Base-by-base conservation (phyloP, 1,140 invertebrate species). In the Macrocentrus cingulum region DNA sequence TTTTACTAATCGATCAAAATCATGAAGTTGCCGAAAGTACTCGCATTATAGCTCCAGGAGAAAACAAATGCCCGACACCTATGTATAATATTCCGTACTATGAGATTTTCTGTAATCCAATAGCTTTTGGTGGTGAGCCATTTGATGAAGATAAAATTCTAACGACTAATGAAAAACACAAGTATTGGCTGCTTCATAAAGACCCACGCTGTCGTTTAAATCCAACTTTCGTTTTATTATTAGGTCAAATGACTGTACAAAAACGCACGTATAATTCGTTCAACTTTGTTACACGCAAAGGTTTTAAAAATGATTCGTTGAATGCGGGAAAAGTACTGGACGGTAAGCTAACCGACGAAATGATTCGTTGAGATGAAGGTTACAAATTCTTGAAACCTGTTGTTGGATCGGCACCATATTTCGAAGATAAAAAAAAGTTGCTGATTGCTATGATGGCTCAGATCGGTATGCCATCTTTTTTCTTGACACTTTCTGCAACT, bases 1-100 rank as follows among this genome's bases (percentile, higher is more conserved):
- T 57, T 41, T 42, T 57, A 6, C 23, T 57, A 16, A 49, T 57
- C 20, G 36, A 53, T 53, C 32, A 39, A 20, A 53, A 53, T 53
- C 20, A 20, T 19, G 50, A 53, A 25, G 11, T 53, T 53, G 16
- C 37, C 1, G 11, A 53, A 3, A 0, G 6, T 7, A 41, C 36
- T 39, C 32, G 20, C 7, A 53, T 53, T 20, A 53, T 53, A n/a
- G 50, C 50, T 8, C 50, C 50, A 13, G 50, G 49, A 11, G 25
- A 52, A 52, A 37, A 37, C 20, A 52, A 52, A 52, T 5, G 8
- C 1, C 34, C 49, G 15, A 37, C 19, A 6, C 20, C 32, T 18
- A 37, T 23, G n/a, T 25, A 53, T 37, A 6, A 18, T 18, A 39
- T 53, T 20, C 19, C 32, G 22, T 8, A 53, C 13, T 53, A 39